Evolutionary conservation across 2,113 vertebrate genomes (phyloP).

Genomic region (Sceloporus tristichus): DNA sequence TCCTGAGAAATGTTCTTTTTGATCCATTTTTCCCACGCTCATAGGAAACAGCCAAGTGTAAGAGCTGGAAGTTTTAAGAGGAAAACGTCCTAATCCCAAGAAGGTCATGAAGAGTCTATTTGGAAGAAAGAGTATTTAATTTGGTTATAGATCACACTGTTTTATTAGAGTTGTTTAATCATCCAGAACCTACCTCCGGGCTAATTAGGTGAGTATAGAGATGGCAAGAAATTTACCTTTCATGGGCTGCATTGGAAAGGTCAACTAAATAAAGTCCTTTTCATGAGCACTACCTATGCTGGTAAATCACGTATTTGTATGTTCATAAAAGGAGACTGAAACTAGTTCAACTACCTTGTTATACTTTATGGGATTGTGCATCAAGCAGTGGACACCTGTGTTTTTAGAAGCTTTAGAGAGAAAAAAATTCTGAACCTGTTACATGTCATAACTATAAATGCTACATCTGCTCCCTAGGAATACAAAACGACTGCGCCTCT

Average conservation of each 20-base stretch:
- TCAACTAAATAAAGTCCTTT: slow-evolving; percentile 34
- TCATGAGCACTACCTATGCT: background rate
- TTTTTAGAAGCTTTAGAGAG: background rate
- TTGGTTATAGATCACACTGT: slow-evolving; percentile 24
- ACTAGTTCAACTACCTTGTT: slow-evolving; percentile 11
- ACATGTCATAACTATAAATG: slow-evolving; percentile 13
- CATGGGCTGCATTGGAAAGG: slow-evolving; percentile 23
- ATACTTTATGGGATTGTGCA: slow-evolving; percentile 5
- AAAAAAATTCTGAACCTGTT: background rate
- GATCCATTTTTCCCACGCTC: background rate
- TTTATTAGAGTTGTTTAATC: slow-evolving; percentile 47
- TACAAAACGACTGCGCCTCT: slow-evolving; percentile 9
- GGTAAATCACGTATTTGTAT: slow-evolving; percentile 31
- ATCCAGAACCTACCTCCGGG: slow-evolving; percentile 29
- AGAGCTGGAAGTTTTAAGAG: background rate
- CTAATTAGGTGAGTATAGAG: slow-evolving; percentile 36
- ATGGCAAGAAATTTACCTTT: slow-evolving; percentile 31
- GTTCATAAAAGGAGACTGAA: background rate
- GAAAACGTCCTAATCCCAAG: slow-evolving; percentile 8
- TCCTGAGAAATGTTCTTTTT: slow-evolving; percentile 5
- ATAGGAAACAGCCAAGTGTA: slow-evolving; percentile 7
- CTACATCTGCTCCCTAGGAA: background rate
- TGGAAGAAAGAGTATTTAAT: slow-evolving; percentile 36
- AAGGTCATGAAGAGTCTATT: slow-evolving; percentile 39
- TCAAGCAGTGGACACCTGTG: slow-evolving; percentile 5